phyloP scores from a whole-genome alignment of 2,113 vertebrate genomes.

The Marmota flaviventris region DNA sequence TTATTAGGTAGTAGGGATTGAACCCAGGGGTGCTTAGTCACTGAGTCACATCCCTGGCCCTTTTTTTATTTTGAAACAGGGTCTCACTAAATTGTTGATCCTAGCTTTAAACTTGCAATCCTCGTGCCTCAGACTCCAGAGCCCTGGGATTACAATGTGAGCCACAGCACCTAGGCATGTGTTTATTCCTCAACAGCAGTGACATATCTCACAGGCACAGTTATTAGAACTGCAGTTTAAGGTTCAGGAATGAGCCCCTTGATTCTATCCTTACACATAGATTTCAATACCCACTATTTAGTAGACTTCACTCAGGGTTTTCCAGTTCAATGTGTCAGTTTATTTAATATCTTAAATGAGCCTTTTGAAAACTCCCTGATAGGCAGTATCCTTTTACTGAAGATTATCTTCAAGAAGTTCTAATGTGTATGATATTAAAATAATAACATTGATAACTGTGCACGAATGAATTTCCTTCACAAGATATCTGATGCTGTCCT shows the following conservation, averaged over 20 bases:
- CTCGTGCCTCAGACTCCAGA: too few species aligned
- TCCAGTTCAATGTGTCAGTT: background rate
- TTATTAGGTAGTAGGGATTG: too few species aligned
- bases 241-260: background rate
- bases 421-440: background rate
- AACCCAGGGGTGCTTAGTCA: too few species aligned
- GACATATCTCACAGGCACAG: background rate
- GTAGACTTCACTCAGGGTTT: background rate
- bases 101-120: too few species aligned
- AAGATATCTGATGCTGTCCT: background rate
- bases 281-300: slow-evolving; percentile 9
- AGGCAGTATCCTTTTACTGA: background rate
- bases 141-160: too few species aligned
- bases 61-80: too few species aligned
- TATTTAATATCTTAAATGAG: background rate
- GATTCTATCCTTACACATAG: background rate
- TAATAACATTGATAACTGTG: background rate
- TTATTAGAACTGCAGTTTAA: background rate
- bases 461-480: background rate
- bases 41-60: too few species aligned
- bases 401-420: background rate
- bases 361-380: background rate
- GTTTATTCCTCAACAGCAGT: background rate
- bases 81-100: too few species aligned
- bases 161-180: background rate